These are phyloP conservation scores for Narcine bancroftii DNA, from an alignment of 2,113 vertebrate species.

Conservation along the genomic window DNA sequence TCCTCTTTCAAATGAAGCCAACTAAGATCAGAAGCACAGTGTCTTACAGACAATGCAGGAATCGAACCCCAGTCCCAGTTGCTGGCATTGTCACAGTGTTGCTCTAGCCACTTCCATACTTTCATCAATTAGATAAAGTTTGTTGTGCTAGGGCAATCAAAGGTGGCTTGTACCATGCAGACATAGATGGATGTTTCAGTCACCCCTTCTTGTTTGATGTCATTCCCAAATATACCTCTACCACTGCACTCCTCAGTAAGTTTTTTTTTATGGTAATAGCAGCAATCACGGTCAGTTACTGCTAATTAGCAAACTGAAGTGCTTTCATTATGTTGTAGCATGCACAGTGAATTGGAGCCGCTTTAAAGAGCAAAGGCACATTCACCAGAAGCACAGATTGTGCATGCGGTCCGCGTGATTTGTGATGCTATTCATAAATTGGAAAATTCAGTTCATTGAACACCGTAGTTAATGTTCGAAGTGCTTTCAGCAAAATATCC, in stretches of 20 bases:
- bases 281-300: not conserved
- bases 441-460: not conserved
- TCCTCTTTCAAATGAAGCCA: not conserved
- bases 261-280: not conserved
- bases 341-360: not conserved
- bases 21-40: not conserved
- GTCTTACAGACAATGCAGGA: too few species aligned
- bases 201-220: not conserved
- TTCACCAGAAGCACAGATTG: not conserved
- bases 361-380: not conserved
- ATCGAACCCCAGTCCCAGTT: too few species aligned
- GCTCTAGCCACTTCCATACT: too few species aligned
- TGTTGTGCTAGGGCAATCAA: too few species aligned
- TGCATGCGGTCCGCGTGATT: not conserved
- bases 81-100: too few species aligned
- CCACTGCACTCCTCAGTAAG: not conserved
- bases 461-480: not conserved
- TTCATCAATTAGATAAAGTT: too few species aligned
- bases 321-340: not conserved
- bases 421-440: not conserved
- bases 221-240: not conserved
- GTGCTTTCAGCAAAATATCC: not conserved
- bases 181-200: not conserved
- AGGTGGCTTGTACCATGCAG: not conserved
- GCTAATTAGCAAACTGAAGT: not conserved